Evolutionary conservation across 2,113 vertebrate genomes (phyloP).

Genomic region (Andinoacara biseriatus): DNA sequence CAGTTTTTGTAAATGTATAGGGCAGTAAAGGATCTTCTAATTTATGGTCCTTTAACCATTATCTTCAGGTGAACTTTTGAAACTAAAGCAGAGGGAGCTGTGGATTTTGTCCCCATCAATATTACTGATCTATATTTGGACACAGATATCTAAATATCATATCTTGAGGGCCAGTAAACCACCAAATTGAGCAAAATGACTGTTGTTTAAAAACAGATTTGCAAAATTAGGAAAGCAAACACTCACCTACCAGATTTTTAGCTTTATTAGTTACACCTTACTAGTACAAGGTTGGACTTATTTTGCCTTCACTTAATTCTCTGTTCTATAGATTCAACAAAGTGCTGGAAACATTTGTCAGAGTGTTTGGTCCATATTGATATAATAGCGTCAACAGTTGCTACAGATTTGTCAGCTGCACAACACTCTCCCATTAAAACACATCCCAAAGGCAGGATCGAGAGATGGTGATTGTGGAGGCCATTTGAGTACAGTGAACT

Average conservation of each 20-base stretch:
- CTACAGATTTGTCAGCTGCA: neutral
- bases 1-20: neutral
- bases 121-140: neutral
- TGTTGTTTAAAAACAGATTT: neutral
- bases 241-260: fast-evolving
- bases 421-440: neutral
- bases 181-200: neutral
- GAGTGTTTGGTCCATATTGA: neutral
- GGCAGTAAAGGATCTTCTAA: neutral
- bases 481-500: neutral
- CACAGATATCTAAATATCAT: neutral
- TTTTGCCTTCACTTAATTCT: neutral
- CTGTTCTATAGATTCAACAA: neutral
- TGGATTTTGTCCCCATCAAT: slow-evolving; percentile 4
- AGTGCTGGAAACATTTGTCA: neutral
- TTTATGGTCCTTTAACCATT: neutral
- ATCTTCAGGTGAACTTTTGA: neutral
- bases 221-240: neutral
- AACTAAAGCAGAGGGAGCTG: neutral
- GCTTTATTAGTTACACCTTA: neutral
- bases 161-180: neutral
- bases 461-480: neutral
- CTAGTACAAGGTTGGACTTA: neutral
- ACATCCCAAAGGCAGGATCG: neutral
- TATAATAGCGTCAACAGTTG: neutral